Conservation (phyloP, 2,888 invertebrate species). For the Lycophotia porphyrea region DNA sequence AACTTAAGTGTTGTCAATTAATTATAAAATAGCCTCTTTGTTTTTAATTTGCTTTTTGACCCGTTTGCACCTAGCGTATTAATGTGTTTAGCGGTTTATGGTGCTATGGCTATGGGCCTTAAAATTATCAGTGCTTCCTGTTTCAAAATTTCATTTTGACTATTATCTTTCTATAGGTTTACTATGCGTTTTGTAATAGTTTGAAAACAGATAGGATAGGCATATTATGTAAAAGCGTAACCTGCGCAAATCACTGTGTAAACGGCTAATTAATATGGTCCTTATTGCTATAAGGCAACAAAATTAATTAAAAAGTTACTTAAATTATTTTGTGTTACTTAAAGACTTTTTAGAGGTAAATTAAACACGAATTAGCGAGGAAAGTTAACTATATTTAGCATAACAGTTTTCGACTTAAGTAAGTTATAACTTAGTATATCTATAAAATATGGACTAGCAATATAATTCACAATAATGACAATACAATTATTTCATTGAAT, state of each 20-base stretch:
- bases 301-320: background rate
- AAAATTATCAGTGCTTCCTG: background rate
- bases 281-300: slow-evolving; percentile 6
- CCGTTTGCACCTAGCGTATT: background rate
- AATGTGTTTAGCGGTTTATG: slow-evolving; percentile 1
- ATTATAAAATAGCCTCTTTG: background rate
- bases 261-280: background rate
- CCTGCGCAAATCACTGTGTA: background rate
- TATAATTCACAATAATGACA: slow-evolving; percentile 70
- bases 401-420: slow-evolving; percentile 79
- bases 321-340: background rate
- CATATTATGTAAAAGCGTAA: background rate
- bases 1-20: background rate
- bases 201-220: background rate
- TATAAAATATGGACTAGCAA: slow-evolving; percentile 81
- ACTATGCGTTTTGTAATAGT: slow-evolving; percentile 18
- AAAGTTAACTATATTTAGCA: slow-evolving; percentile 84
- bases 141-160: background rate
- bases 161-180: slow-evolving; percentile 18
- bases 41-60: background rate
- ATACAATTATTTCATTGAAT: slow-evolving; percentile 63
- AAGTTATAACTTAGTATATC: slow-evolving; percentile 74
- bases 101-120: background rate
- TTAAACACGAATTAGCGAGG: slow-evolving; percentile 72
- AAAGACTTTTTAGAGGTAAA: slow-evolving; percentile 29